A percentile compares a stretch with the other conserved stretches of the same genome.
Conservation (phyloP, 2,113 vertebrate genomes). For the Murina feae region DNA sequence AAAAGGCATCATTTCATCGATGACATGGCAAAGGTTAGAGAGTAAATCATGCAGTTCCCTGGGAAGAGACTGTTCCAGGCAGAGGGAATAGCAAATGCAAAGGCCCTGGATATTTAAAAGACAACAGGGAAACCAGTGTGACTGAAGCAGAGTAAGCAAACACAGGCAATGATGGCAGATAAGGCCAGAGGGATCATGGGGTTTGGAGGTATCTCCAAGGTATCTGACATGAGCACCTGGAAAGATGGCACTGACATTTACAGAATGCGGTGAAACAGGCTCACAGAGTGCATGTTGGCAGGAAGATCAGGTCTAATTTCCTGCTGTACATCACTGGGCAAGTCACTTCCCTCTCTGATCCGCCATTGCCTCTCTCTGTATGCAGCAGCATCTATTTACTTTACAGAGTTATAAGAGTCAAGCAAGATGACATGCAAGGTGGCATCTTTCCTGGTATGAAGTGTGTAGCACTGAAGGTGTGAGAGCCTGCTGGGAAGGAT, state of each 20-base stretch:
- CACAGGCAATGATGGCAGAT: accelerated
- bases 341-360: not conserved
- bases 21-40: not conserved
- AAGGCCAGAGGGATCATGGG: not conserved
- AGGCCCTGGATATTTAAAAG: not conserved
- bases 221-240: not conserved
- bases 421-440: not conserved
- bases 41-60: not conserved
- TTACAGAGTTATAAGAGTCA: not conserved
- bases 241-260: not conserved
- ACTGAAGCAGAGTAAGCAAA: not conserved
- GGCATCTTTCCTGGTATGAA: not conserved
- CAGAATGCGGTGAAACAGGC: not conserved
- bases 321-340: not conserved
- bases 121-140: not conserved
- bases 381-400: not conserved
- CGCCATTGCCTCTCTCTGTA: not conserved
- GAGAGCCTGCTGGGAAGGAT: not conserved
- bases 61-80: not conserved
- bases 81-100: not conserved
- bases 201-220: not conserved
- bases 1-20: not conserved
- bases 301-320: not conserved
- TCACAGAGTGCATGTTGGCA: not conserved
- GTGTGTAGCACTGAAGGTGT: not conserved